Base-by-base conservation (phyloP, 1,140 invertebrate species). In the Lucilia cuprina region DNA sequence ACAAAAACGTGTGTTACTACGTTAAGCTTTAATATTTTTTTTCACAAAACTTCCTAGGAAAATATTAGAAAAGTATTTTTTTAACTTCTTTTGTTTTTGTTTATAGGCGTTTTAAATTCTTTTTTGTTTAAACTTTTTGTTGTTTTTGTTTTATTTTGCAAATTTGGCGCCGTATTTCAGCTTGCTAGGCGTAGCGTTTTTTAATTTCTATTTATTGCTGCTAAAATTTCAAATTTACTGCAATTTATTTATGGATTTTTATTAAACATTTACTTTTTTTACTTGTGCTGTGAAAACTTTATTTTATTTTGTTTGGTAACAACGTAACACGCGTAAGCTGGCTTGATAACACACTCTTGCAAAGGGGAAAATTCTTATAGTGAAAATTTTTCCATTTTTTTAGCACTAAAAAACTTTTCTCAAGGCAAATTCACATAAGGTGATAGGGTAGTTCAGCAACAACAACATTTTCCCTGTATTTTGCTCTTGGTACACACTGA, bases 281-380 rank as follows among this genome's bases (percentile, higher is more conserved):
- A 78, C n/a, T 17, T 80, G 12, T 49, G 21, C 65, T 21, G 12
- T 70, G n/a, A 70, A 70, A 19, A 80, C 41, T 49, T 49, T 78
- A n/a, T 49, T 19, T 78, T 41, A 30, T 19, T 49, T 49, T 80
- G 21, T 80, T 19, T 21, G 14, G 35, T 80, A 21, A 78, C n/a
- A 47, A 49, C 47, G 77, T 49, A 80, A 80, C 77, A 80, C 77
- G 77, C 77, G 77, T 80, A 80, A 80, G 41, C 77, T 80, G 41
- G 77, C 77, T 50, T 19, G 25, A 35, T 80, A 49, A 49, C 77
- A 80, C 77, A 47, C 41, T 49, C 77, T 30, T 78, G 41, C 41
- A 47, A 80, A 80, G 77, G 47, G 47, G 77, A 80, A 78, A 80
- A 80, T 80, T 80, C 77, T 50, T 30, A 80, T 49, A 80, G 77